Percentiles rank a stretch among this genome's conserved stretches.
These are phyloP conservation scores for Sciurus carolinensis DNA, from an alignment of 2,797 vertebrate species.

Conservation along the genomic window DNA sequence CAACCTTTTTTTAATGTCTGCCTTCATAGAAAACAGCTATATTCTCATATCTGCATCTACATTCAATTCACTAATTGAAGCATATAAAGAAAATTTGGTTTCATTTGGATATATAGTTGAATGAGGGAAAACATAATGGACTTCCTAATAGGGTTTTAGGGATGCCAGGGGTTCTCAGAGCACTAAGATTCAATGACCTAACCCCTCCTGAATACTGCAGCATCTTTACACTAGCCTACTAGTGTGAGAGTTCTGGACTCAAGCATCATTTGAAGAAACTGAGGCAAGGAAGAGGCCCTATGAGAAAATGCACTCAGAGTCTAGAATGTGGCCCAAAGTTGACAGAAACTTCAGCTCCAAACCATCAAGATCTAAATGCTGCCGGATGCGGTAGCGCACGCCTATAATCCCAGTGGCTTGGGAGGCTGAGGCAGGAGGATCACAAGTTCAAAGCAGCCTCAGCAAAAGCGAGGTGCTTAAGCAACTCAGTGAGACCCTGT, in stretches of 20 bases:
- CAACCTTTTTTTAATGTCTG: constrained; percentile 25
- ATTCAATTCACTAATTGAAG: constrained; percentile 27
- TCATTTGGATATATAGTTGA: constrained; percentile 7
- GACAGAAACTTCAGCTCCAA: constrained; percentile 40
- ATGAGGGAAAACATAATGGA: not conserved
- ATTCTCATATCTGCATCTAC: constrained; percentile 29
- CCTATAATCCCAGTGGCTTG: too few species aligned
- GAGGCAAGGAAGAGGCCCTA: constrained; percentile 4
- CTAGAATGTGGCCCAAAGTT: not conserved
- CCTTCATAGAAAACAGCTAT: constrained; percentile 26
- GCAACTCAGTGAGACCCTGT: too few species aligned
- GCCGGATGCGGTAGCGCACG: too few species aligned
- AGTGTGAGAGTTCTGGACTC: not conserved
- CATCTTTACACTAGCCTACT: not conserved
- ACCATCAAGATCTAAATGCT: too few species aligned
- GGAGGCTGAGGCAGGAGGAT: too few species aligned
- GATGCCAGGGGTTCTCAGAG: not conserved
- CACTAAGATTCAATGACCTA: constrained; percentile 5
- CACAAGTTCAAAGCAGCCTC: too few species aligned
- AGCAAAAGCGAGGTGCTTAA: too few species aligned
- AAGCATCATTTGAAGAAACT: constrained; percentile 29
- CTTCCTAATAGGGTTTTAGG: not conserved
- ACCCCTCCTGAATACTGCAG: not conserved
- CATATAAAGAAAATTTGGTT: constrained; percentile 40
- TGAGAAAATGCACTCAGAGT: constrained; percentile 15